phyloP scores from a whole-genome alignment of 2,888 invertebrate species.

The Teleiodes luculella region DNA sequence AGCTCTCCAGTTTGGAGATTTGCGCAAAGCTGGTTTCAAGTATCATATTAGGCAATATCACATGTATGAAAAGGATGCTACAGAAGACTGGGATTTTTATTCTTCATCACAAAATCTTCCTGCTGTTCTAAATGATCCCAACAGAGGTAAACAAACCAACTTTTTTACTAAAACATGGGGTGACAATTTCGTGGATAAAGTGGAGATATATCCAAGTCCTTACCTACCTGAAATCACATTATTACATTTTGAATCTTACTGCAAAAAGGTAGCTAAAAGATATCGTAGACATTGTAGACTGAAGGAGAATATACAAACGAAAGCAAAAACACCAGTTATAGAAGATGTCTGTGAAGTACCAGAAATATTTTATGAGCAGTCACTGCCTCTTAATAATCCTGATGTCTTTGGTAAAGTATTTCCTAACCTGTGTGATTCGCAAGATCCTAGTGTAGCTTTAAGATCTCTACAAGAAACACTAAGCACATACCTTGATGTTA shows the following conservation, averaged over 20 bases:
- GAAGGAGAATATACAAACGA: constrained; percentile 60
- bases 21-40: constrained; percentile 92
- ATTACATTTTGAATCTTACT: constrained; percentile 91
- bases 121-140: constrained; percentile 96
- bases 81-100: constrained; percentile 89
- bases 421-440: constrained; percentile 79
- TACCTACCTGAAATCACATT: constrained; percentile 90
- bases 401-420: constrained; percentile 92
- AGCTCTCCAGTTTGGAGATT: constrained; percentile 92
- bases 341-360: constrained; percentile 85
- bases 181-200: constrained; percentile 92
- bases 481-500: constrained; percentile 95
- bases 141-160: constrained; percentile 91
- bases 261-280: constrained; percentile 86
- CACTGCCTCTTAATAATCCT: constrained; percentile 87
- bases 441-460: constrained; percentile 80
- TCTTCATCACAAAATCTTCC: constrained; percentile 96
- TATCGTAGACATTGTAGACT: constrained; percentile 81
- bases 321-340: constrained; percentile 65
- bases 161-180: constrained; percentile 99
- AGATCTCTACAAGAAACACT: constrained; percentile 91
- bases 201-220: constrained; percentile 86
- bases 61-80: constrained; percentile 53
- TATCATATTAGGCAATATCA: constrained; percentile 88
- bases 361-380: constrained; percentile 88